Base-by-base conservation (phyloP, 2,113 vertebrate species). In the Siphamia tubifer region DNA sequence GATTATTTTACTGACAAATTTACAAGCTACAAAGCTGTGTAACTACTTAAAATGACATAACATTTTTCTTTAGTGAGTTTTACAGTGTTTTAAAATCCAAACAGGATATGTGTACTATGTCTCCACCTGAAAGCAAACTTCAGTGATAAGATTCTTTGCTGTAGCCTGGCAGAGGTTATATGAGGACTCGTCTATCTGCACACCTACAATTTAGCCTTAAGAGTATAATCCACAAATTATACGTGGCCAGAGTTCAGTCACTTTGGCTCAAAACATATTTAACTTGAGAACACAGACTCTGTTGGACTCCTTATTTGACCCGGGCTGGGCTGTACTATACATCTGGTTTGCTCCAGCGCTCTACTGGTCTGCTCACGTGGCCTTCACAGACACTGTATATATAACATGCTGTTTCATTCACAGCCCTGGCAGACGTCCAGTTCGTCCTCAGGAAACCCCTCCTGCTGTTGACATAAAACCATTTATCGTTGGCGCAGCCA, bases 371-470 rank as follows among this genome's bases (percentile, higher is more conserved):
- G n/a, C 35, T 68, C 13, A 43, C 21, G 40, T 31, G 53, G 23
- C 17, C 21, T 1, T n/a, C 2, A 2, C 34, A 15, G 6, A 25
- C 30, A 6, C 19, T 13, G 27, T 21, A 38, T 45, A 42, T 56
- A 5, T 32, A 38, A 72, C 67, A 62, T 40, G 13, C 34, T 57
- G 38, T 54, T 52, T 28, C 16, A 48, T 35, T 70, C 47, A 28
- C 32, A 38, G 61, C 39, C 0, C 43, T 75, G 77, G 77, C 62
- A 8, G 21, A 1, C 19, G 4, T 47, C 74, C 72, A 67, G 36
- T 2, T 11, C 17, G 55, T 71, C 67, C 72, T 76, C 55, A 54
- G 68, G 45, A 62, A 71, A 61, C 48, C 60, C 2, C 25, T 70
- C 45, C 69, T 53, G 65, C 51, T 63, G 44, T 13, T 49, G 61